phyloP scores from a whole-genome alignment of 2,113 vertebrate species.

The Semnopithecus entellus region DNA sequence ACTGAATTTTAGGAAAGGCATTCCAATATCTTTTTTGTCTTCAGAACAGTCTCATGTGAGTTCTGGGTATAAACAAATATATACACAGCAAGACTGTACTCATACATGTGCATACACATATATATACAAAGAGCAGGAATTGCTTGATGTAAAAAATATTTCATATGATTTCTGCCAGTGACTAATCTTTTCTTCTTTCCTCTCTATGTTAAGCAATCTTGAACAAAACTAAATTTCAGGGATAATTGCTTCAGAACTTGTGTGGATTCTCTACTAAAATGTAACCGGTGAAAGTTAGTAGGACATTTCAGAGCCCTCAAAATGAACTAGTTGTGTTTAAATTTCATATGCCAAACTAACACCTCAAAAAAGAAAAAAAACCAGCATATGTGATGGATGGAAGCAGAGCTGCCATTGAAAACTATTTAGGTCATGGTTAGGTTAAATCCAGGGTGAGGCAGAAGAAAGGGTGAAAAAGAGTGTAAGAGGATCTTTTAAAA shows the following conservation, averaged over 20 bases:
- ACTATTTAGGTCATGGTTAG: not conserved
- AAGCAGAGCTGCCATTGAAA: not conserved
- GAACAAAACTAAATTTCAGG: not conserved
- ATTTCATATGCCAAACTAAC: not conserved
- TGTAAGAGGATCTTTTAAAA: slow-evolving; percentile 36
- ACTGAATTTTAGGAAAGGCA: not conserved
- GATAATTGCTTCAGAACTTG: not conserved
- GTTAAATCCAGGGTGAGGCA: not conserved
- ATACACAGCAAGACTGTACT: not conserved
- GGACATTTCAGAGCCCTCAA: not conserved
- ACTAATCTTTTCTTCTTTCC: not conserved
- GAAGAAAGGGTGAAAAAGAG: not conserved
- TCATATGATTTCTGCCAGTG: not conserved
- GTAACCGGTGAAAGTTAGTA: not conserved
- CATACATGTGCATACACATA: not conserved
- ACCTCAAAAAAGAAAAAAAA: not conserved
- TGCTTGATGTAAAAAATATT: not conserved
- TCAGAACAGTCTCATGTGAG: not conserved
- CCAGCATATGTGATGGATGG: not conserved
- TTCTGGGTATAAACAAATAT: not conserved
- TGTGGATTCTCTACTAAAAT: not conserved
- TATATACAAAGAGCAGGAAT: not conserved
- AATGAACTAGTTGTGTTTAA: not conserved
- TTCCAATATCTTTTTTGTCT: not conserved
- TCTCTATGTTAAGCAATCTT: not conserved